These are phyloP conservation scores for Tragulus kanchil DNA, from an alignment of 2,113 vertebrate species.

Conservation along the genomic window DNA sequence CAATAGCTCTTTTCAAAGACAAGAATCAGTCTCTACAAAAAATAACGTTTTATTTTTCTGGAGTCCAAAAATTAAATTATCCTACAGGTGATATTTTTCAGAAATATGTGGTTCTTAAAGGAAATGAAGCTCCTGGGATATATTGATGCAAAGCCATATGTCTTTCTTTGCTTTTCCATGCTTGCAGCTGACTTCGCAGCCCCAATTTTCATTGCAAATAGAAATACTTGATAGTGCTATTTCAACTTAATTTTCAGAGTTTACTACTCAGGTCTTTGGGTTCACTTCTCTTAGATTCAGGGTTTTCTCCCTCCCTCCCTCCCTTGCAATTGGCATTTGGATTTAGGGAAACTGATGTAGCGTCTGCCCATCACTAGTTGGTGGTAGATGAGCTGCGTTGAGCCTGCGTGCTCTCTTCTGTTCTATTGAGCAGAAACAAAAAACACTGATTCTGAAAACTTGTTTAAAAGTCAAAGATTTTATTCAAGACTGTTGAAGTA, in stretches of 20 bases:
- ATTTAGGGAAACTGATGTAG: neutral
- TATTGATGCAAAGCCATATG: neutral
- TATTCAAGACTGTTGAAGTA: neutral
- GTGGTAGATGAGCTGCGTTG: neutral
- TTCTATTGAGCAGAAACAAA: neutral
- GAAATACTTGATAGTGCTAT: neutral
- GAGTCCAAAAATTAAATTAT: neutral
- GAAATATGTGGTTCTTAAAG: neutral
- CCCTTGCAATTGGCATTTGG: neutral
- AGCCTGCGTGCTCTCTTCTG: neutral
- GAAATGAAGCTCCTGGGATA: neutral
- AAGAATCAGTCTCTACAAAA: constrained; percentile 11
- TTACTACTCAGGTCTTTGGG: neutral
- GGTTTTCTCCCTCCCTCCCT: neutral
- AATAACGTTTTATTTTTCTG: neutral
- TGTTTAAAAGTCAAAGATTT: neutral
- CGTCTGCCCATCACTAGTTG: neutral
- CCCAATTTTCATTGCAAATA: neutral
- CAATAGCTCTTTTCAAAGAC: neutral
- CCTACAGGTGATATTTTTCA: neutral
- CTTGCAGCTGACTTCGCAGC: neutral
- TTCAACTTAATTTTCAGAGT: neutral
- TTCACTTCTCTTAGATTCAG: neutral
- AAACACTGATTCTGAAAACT: neutral
- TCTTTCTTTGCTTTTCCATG: neutral